Base-by-base conservation (phyloP, 2,113 vertebrate species). In the Pseudonaja textilis region DNA sequence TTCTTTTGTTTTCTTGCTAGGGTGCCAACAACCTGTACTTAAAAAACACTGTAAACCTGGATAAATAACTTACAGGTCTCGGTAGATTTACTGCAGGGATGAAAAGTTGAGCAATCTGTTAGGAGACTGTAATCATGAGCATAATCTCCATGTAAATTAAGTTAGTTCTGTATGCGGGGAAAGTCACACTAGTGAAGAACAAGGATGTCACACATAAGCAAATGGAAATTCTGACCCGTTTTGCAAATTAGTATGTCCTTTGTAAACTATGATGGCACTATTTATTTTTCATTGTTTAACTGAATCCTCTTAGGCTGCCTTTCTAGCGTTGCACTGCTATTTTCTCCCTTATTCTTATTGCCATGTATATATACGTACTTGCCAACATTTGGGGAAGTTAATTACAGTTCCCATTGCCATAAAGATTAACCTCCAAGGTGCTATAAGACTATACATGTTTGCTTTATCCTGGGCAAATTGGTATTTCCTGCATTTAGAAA, bases 1-100 rank as follows among this genome's bases (percentile, higher is more conserved):
- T 39, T 25, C 9, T 50, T 29, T 39, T 52, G 34, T 20, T 26
- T 50, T 52, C 42, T 23, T 81, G 10, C 45, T 26, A 0, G 0
- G 47, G 45, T 86, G 55, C 26, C 50, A 54, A 39, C 42, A 39
- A 88, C 54, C 20, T 9, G 10, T 12, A 26, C 16, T 3, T 26
- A 86, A 47, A 42, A 42, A 47, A 45, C 18, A 61, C 10, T 47
- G 34, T 3, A 47, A 34, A 74, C 12, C 50, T 26, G 6, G n/a
- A 57, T 3, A n/a, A 34, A 10, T 22, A 54, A 69, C 88, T n/a
- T n/a, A 93, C 20, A 34, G 69, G 34, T 55, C 64, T 87, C 47
- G 54, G 26, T 56, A 11, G 20, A 10, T 5, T 74, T 93, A 25
- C 50, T 3, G 29, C 54, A 50, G 50, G 85, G 50, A 69, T 1